Percentiles rank a stretch among this genome's conserved stretches.
These are phyloP conservation scores for Zaprionus vittiger DNA, from an alignment of 1,140 invertebrate genomes.

Conservation along the genomic window DNA sequence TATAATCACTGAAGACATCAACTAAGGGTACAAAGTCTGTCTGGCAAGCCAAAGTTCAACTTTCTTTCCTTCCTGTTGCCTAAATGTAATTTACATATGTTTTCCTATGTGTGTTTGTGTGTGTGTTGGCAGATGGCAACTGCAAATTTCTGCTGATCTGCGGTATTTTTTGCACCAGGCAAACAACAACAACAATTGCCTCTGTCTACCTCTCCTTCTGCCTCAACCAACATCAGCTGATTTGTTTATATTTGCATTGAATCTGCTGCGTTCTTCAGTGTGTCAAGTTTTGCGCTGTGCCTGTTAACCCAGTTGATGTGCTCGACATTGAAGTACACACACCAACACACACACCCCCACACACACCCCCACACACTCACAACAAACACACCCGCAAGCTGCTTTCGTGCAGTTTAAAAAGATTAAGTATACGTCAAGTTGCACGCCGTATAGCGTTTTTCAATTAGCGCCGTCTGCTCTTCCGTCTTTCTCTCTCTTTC, in stretches of 20 bases:
- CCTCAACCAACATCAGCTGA: slow-evolving; percentile 33
- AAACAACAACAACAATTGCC: background rate
- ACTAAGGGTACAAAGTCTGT: too few relatives aligned
- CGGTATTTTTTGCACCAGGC: slow-evolving; percentile 49
- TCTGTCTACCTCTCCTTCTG: too few relatives aligned
- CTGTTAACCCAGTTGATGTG: slow-evolving; percentile 78
- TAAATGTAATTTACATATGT: slow-evolving; percentile 71
- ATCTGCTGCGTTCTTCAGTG: slow-evolving; percentile 69
- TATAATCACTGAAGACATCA: too few relatives aligned
- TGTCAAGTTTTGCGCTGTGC: slow-evolving; percentile 69
- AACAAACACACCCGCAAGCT: background rate
- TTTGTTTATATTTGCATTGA: slow-evolving; percentile 83
- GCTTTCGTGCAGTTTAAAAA: slow-evolving; percentile 38
- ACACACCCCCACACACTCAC: background rate
- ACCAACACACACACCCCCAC: slow-evolving; percentile 2
- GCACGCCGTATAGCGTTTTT: slow-evolving; percentile 61
- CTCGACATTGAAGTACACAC: slow-evolving; percentile 49
- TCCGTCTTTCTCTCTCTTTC: background rate
- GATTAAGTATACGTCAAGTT: slow-evolving; percentile 75
- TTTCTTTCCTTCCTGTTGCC: slow-evolving; percentile 31
- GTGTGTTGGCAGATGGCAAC: slow-evolving; percentile 18
- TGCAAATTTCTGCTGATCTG: slow-evolving; percentile 69
- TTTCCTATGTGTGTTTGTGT: slow-evolving; percentile 12
- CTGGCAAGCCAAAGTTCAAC: too few relatives aligned
- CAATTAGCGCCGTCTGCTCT: slow-evolving; percentile 55